These are phyloP conservation scores for Gallinago nigripennis DNA, from an alignment of 2,797 vertebrate species.

Conservation along the genomic window DNA sequence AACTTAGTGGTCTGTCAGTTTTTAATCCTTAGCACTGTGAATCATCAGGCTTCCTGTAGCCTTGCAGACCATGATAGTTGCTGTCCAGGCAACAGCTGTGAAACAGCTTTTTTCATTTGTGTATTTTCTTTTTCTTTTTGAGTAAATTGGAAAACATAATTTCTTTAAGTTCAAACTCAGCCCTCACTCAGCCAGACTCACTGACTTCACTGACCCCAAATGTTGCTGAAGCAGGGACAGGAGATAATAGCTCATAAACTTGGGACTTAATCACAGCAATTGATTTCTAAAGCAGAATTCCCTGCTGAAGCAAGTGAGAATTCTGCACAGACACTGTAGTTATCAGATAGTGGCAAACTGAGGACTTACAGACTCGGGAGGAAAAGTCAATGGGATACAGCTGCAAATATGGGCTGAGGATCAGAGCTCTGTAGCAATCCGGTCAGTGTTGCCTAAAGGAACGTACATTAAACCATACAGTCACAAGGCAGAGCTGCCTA, in stretches of 20 bases:
- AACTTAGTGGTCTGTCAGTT: not conserved
- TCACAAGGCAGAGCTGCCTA: not conserved
- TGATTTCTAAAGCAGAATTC: not conserved
- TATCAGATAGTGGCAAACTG: not conserved
- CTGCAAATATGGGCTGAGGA: not conserved
- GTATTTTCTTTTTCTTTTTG: not conserved
- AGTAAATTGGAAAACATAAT: not conserved
- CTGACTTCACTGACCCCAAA: not conserved
- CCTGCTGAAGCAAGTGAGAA: not conserved
- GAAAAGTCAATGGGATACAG: not conserved
- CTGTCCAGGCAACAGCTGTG: not conserved
- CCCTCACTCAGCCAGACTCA: not conserved
- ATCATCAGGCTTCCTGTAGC: not conserved
- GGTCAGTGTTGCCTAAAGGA: not conserved
- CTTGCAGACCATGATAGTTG: not conserved
- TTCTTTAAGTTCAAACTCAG: not conserved
- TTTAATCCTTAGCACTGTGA: not conserved
- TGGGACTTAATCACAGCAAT: not conserved
- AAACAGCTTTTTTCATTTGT: not conserved
- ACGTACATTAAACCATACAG: not conserved
- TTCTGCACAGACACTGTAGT: not conserved
- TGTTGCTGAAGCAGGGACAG: not conserved
- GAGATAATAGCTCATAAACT: not conserved
- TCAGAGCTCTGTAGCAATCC: not conserved
- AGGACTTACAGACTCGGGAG: not conserved